Base-by-base conservation (phyloP, 2,888 invertebrate genomes). In the Eremobia ochroleuca region DNA sequence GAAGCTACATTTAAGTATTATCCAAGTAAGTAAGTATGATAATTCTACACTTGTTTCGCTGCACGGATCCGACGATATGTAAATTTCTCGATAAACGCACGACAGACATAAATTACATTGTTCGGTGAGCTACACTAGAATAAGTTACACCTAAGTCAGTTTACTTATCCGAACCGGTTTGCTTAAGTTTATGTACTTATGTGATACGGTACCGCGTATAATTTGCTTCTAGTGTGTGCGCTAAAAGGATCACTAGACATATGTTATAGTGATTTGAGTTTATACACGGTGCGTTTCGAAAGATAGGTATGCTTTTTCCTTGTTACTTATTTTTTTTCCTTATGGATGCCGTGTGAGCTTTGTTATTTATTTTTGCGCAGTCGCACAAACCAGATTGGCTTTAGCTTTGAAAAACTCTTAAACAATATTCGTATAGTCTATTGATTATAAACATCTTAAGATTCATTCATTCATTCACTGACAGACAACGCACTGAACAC, bases 71-170 rank as follows among this genome's bases (percentile, higher is more conserved):
- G 13, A 15, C 62, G 52, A 46, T 82, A 82, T 82, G 82, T 68
- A n/a, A 82, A 82, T 82, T 28, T 34, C 3, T n/a, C 64, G 82
- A 86, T 86, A 83, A 82, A 52, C 59, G 37, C 86, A 82, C 86
- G 70, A 77, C 86, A 71, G n/a, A 21, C 40, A 62, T 81, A 71
- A 59, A 64, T 82, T 82, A 81, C 49, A 64, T 49, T 67, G 76
- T 76, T 46, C 21, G 34, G 55, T 34, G 55, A 69, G 55, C 11
- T 52, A 59, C 3, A 52, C 64, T 69, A 8, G 59, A 73, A 62
- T 62, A 76, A 73, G 66, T 67, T 40, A 73, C 77, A 52, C 31
- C 37, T 69, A 76, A 71, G 67, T 67, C 58, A 58, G 46, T 31
- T 58, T 49, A 77, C 40, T 40, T 73, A 73, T 62, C 28, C 15